A percentile compares a stretch with the other conserved stretches of the same genome.
Conservation (phyloP, 2,888 invertebrate genomes). For the Diarsia mendica region DNA sequence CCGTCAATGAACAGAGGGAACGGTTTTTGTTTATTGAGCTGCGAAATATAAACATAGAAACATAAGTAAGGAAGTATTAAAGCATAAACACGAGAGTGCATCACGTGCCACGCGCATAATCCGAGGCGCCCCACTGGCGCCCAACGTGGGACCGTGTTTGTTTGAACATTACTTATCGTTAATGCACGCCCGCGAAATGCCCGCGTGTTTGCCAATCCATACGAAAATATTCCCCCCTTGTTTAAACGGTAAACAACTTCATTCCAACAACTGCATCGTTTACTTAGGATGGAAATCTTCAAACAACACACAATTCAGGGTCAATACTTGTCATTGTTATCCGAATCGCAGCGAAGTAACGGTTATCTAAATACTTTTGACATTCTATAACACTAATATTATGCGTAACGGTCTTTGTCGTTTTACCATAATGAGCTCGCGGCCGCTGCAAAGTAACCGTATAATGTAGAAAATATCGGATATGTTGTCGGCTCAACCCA, state of each 20-base stretch:
- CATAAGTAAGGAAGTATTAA: constrained; percentile 69
- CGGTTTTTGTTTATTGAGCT: constrained; percentile 71
- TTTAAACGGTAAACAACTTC: constrained; percentile 66
- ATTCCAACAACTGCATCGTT: constrained; percentile 66
- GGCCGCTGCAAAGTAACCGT: constrained; percentile 62
- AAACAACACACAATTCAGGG: constrained; percentile 63
- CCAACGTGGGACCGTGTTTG: constrained; percentile 70
- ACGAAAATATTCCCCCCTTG: constrained; percentile 65
- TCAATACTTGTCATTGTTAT: constrained; percentile 73
- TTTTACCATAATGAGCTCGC: constrained; percentile 72
- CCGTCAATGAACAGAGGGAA: constrained; percentile 39
- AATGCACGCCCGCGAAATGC: constrained; percentile 71
- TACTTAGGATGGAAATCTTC: constrained; percentile 71
- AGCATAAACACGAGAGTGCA: constrained; percentile 68
- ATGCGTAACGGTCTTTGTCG: constrained; percentile 80
- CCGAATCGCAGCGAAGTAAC: constrained; percentile 70
- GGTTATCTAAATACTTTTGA: constrained; percentile 72
- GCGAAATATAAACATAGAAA: constrained; percentile 79
- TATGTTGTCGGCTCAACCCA: constrained; percentile 72
- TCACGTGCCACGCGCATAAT: constrained; percentile 66
- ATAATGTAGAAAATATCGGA: constrained; percentile 69
- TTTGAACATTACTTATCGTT: constrained; percentile 70
- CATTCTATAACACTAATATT: constrained; percentile 75
- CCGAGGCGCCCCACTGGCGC: constrained; percentile 67
- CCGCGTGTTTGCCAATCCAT: constrained; percentile 69